phyloP scores from a whole-genome alignment of 1,140 invertebrate species.

The Drosophila lowei region DNA sequence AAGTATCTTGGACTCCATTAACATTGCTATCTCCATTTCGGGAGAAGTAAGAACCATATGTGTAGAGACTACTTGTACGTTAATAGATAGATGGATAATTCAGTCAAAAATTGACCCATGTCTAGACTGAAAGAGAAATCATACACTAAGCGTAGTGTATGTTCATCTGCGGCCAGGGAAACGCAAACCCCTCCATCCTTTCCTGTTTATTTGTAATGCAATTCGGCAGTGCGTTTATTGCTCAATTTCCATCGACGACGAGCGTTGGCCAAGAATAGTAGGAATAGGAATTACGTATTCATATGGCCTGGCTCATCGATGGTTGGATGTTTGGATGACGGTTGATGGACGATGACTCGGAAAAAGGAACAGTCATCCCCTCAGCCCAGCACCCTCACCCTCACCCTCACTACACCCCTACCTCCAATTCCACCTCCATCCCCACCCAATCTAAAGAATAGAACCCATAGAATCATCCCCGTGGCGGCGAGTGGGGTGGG shows the following conservation, averaged over 20 bases:
- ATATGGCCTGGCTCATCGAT: constrained; percentile 43
- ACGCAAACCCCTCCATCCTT: constrained; percentile 22
- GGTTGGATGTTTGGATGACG: not conserved
- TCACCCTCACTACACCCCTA: not conserved
- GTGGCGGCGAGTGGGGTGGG: constrained; percentile 5
- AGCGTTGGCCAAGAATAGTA: not conserved
- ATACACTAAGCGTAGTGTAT: no score
- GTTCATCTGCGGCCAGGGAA: not conserved
- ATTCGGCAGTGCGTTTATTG: constrained; percentile 71
- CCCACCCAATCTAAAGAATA: no score
- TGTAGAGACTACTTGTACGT: no score
- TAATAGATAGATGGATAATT: no score
- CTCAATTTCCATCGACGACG: constrained; percentile 60
- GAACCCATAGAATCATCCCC: no score
- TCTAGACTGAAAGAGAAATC: no score
- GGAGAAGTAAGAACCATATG: no score
- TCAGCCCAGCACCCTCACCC: constrained; percentile 32
- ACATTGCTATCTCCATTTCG: no score
- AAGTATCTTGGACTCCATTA: no score
- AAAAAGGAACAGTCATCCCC: constrained; percentile 10
- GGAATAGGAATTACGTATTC: constrained; percentile 48
- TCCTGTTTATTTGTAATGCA: constrained; percentile 68
- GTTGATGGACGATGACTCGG: constrained; percentile 44
- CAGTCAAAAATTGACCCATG: no score
- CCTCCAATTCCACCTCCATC: not conserved